Conservation (phyloP, 2,797 vertebrate species). For the Sphenopsis melanotis region DNA sequence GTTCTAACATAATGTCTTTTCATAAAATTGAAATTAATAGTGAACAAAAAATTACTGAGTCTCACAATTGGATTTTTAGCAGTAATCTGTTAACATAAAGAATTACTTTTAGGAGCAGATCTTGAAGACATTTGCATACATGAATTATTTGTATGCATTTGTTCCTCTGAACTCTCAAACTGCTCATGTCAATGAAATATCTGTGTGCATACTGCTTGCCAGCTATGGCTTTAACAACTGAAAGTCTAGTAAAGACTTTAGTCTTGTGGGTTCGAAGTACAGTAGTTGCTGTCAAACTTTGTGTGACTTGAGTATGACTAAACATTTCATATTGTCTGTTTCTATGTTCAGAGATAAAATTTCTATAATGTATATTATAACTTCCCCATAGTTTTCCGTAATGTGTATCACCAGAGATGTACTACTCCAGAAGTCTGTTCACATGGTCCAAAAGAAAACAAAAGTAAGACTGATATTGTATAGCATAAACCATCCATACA, state of each 20-base stretch:
- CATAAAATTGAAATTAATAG: slow-evolving; percentile 2
- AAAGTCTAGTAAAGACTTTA: neutral
- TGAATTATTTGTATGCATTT: neutral
- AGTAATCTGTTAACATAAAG: neutral
- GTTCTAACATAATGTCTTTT: neutral
- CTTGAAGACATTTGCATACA: neutral
- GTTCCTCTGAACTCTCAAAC: neutral
- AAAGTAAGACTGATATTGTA: slow-evolving; percentile 1
- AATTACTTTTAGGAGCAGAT: neutral
- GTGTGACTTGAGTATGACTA: neutral
- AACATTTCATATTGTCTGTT: neutral
- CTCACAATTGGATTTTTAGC: neutral
- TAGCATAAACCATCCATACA: neutral
- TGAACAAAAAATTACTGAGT: neutral
- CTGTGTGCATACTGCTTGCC: neutral
- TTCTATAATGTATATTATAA: neutral
- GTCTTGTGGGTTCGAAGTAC: neutral
- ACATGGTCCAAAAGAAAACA: slow-evolving; percentile 17
- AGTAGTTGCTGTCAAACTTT: neutral
- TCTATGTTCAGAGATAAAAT: neutral
- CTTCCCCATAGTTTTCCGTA: neutral
- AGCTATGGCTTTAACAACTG: neutral
- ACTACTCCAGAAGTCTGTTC: neutral
- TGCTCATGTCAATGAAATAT: neutral
- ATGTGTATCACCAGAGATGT: neutral